Evolutionary conservation across 2,888 invertebrate genomes (phyloP).

Genomic region (Lithosia quadra): DNA sequence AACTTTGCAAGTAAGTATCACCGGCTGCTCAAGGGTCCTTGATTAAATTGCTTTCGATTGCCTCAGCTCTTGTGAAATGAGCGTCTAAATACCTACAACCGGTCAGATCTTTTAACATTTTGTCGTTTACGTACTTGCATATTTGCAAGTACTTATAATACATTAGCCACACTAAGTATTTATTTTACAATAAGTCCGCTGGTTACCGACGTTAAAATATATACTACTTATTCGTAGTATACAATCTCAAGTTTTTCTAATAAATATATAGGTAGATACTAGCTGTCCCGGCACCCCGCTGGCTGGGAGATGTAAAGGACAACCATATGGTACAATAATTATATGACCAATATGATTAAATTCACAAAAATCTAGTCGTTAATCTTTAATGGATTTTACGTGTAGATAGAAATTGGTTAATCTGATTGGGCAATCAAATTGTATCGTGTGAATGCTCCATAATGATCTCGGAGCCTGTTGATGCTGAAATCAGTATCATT

Average conservation of each 20-base stretch:
- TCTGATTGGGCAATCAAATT: too few species aligned
- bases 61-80: conserved; percentile 32
- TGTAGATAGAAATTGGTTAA: background rate
- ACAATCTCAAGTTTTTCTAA: background rate
- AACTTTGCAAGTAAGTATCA: conserved; percentile 50
- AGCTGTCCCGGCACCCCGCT: too few species aligned
- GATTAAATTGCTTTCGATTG: conserved; percentile 60
- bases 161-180: background rate
- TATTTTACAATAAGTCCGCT: background rate
- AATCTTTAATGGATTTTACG: background rate
- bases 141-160: conserved; percentile 9
- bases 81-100: conserved; percentile 33
- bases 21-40: conserved; percentile 33
- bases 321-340: too few species aligned
- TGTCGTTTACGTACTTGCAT: conserved; percentile 30
- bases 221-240: background rate
- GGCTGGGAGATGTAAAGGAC: too few species aligned
- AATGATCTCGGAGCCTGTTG: background rate
- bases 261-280: background rate
- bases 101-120: conserved; percentile 39
- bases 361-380: too few species aligned
- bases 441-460: too few species aligned
- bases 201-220: background rate
- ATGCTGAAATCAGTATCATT: background rate
- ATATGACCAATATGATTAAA: too few species aligned